phyloP scores from a whole-genome alignment of 2,888 invertebrate species.

The Thumatha senex region DNA sequence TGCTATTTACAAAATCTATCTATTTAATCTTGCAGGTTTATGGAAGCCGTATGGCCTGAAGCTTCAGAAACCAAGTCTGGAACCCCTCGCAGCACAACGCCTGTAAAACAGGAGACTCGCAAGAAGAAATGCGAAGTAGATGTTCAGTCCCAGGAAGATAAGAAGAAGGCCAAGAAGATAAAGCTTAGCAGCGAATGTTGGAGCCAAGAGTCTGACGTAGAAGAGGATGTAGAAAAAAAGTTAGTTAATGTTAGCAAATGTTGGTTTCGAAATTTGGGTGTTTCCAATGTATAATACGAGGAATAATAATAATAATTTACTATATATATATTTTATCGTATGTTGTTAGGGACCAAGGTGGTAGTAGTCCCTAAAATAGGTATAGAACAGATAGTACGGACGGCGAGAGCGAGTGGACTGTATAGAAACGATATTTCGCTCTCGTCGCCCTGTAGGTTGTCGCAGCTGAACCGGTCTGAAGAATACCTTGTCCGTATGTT shows the following conservation, averaged over 20 bases:
- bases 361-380: no score
- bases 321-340: no score
- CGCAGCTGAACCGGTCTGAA: no score
- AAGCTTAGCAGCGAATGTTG: conserved; percentile 68
- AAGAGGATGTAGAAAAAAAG: conserved; percentile 59
- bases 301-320: no score
- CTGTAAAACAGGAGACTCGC: conserved; percentile 31
- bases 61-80: conserved; percentile 48
- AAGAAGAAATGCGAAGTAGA: conserved; percentile 43
- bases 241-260: conserved; percentile 36
- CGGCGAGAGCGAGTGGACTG: no score
- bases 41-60: conserved; percentile 76
- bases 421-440: no score
- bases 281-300: no score
- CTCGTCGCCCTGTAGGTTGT: no score
- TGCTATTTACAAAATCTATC: background rate
- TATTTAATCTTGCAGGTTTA: conserved; percentile 52
- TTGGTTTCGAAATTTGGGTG: no score
- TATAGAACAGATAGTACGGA: no score
- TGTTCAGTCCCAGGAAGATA: conserved; percentile 37
- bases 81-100: conserved; percentile 51
- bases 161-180: conserved; percentile 56
- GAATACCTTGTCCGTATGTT: no score
- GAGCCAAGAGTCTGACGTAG: conserved; percentile 74
- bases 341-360: no score